phyloP scores from a whole-genome alignment of 1,140 invertebrate species.

The Drosophila virilis region DNA sequence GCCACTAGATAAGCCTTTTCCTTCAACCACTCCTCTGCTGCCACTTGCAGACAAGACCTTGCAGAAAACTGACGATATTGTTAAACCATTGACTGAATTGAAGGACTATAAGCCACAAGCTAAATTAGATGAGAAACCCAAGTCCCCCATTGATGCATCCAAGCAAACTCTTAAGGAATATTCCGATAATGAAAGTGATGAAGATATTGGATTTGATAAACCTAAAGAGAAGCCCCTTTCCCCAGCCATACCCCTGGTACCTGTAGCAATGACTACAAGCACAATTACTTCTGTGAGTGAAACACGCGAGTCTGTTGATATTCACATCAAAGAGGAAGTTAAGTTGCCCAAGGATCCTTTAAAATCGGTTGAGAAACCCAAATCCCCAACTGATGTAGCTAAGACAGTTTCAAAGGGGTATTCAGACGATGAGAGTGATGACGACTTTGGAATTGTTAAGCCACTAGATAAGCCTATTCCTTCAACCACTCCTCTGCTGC shows the following conservation, averaged over 20 bases:
- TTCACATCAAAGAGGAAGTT: conserved; percentile 2
- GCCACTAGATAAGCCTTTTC: conserved; percentile 13
- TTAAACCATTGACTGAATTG: too few relatives aligned
- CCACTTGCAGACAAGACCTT: not conserved
- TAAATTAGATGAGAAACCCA: too few relatives aligned
- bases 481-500: too few relatives aligned
- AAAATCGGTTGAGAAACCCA: conserved; percentile 14
- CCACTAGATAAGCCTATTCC: too few relatives aligned
- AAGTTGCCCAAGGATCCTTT: not conserved
- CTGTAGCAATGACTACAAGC: conserved; percentile 1
- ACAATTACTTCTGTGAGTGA: conserved; percentile 7
- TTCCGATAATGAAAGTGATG: conserved; percentile 12
- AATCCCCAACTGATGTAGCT: conserved; percentile 14
- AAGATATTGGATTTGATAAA: conserved; percentile 3
- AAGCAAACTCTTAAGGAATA: too few relatives aligned
- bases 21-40: not conserved
- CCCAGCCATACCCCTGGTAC: not conserved
- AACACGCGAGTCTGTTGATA: conserved; percentile 1
- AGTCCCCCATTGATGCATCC: too few relatives aligned
- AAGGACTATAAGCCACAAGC: too few relatives aligned
- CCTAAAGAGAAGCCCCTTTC: not conserved
- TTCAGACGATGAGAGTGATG: too few relatives aligned
- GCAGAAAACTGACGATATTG: too few relatives aligned
- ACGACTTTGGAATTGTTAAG: too few relatives aligned
- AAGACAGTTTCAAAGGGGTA: too few relatives aligned